Percentiles rank a stretch among this genome's conserved stretches.
phyloP scores from a whole-genome alignment of 2,888 invertebrate genomes.

The Drosophila borealis region DNA sequence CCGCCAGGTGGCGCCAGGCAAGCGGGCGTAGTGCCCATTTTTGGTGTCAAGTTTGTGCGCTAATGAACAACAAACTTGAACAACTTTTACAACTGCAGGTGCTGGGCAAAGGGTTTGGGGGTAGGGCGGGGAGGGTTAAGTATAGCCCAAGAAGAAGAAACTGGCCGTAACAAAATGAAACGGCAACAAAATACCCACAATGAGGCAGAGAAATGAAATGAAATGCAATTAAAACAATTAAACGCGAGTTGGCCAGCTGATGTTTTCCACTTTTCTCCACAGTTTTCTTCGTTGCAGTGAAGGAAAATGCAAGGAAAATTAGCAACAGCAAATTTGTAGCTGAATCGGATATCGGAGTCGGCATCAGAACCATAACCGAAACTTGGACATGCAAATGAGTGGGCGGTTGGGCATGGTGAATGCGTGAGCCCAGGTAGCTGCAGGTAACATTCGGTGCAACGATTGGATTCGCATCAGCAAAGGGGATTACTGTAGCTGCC shows the following conservation, averaged over 20 bases:
- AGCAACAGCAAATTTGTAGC: constrained; percentile 34
- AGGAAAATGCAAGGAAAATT: constrained; percentile 35
- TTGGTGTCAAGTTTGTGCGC: constrained; percentile 60
- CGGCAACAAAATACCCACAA: constrained; percentile 9
- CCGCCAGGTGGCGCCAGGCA: constrained; percentile 41
- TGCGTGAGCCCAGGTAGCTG: constrained; percentile 2
- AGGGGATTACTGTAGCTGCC: constrained; percentile 73
- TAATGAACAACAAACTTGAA: constrained; percentile 75
- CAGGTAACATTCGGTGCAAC: constrained; percentile 68
- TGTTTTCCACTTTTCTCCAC: neutral
- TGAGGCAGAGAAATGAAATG: constrained; percentile 55
- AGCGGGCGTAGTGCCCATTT: constrained; percentile 13
- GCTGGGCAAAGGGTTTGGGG: neutral
- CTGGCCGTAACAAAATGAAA: constrained; percentile 1
- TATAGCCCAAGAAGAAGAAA: neutral
- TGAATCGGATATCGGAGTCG: constrained; percentile 16
- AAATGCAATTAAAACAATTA: constrained; percentile 76
- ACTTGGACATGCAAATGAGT: constrained; percentile 70
- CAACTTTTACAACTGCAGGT: constrained; percentile 40
- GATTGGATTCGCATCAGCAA: constrained; percentile 75
- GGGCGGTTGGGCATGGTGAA: neutral
- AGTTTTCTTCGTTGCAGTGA: neutral
- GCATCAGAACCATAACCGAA: constrained; percentile 26
- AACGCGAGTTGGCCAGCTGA: constrained; percentile 47
- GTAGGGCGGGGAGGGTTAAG: neutral